These are phyloP conservation scores for Campopleginae sp. DNA, from an alignment of 2,888 invertebrate genomes.

Conservation along the genomic window DNA sequence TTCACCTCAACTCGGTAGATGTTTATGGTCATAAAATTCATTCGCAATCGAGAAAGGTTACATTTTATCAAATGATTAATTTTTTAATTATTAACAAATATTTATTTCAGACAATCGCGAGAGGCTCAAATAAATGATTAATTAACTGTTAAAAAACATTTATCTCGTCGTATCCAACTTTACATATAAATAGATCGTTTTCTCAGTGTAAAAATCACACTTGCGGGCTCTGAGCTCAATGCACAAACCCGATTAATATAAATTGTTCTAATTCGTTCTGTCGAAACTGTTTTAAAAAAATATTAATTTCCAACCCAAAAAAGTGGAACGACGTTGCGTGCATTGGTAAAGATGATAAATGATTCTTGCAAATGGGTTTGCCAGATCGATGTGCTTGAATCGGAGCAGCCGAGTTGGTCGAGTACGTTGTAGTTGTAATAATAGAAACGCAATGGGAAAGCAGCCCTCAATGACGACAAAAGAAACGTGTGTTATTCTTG, in stretches of 20 bases:
- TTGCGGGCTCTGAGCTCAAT: not conserved
- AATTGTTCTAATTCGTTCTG: not conserved
- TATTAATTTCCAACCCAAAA: not conserved
- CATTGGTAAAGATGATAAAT: not conserved
- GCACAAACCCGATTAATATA: not conserved
- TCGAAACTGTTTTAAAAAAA: not conserved
- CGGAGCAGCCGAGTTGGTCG: slow-evolving; percentile 25
- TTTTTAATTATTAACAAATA: no score
- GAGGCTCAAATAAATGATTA: no score
- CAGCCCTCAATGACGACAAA: not conserved
- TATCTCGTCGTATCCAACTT: no score
- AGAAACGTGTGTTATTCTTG: slow-evolving; percentile 39
- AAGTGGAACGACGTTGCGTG: not conserved
- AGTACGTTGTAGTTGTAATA: slow-evolving; percentile 29
- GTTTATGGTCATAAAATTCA: no score
- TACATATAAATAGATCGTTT: no score
- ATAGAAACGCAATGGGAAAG: slow-evolving; percentile 36
- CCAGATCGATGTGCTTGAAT: slow-evolving; percentile 15
- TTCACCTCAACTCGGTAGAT: no score
- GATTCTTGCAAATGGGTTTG: not conserved
- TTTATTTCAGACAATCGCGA: no score
- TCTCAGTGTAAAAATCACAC: not conserved
- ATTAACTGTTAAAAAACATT: no score
- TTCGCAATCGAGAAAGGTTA: no score
- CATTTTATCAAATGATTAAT: no score